phyloP scores from a whole-genome alignment of 2,888 invertebrate genomes.

The Deilephila elpenor region DNA sequence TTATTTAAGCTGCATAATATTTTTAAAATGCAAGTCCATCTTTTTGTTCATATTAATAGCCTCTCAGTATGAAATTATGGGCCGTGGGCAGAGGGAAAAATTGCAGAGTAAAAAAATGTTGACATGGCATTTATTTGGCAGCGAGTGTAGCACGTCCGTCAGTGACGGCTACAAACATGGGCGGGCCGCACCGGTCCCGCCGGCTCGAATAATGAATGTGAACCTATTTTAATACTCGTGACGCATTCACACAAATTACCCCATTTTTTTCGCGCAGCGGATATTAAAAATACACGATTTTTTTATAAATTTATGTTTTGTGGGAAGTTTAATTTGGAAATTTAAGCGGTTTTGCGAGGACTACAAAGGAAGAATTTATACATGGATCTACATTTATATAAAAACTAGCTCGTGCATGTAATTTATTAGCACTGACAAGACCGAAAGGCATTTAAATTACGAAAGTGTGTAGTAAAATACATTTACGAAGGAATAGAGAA shows the following conservation, averaged over 20 bases:
- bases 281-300: not conserved
- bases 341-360: not conserved
- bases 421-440: too few relatives aligned
- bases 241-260: constrained; percentile 57
- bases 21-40: not conserved
- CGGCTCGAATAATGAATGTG: constrained; percentile 61
- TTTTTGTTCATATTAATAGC: constrained; percentile 1
- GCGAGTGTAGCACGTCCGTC: constrained; percentile 50
- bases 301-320: not conserved
- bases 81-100: constrained; percentile 12
- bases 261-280: constrained; percentile 36
- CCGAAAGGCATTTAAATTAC: too few relatives aligned
- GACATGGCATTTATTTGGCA: constrained; percentile 21
- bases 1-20: not conserved
- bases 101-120: not conserved
- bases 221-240: constrained; percentile 55
- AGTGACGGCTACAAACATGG: constrained; percentile 57
- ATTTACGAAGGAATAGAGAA: too few relatives aligned
- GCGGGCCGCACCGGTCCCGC: constrained; percentile 47
- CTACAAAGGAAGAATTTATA: too few relatives aligned
- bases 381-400: too few relatives aligned
- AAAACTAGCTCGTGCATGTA: too few relatives aligned
- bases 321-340: too few relatives aligned
- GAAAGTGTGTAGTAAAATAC: too few relatives aligned
- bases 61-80: not conserved